phyloP scores from a whole-genome alignment of 2,113 vertebrate species.

The Accipiter virgatus region DNA sequence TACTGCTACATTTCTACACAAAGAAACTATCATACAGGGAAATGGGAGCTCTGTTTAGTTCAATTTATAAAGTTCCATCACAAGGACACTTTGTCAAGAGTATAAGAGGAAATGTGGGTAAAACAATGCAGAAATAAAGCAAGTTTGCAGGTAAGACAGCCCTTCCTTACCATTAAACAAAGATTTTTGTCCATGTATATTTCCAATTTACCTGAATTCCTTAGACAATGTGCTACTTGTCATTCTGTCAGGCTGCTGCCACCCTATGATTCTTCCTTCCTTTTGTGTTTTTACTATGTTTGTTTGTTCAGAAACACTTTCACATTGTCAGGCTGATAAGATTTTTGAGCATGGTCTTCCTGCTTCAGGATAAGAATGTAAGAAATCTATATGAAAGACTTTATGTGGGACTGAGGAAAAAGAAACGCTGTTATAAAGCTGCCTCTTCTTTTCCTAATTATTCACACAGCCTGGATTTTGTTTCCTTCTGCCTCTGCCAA shows the following conservation, averaged over 20 bases:
- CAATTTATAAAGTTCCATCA: not conserved
- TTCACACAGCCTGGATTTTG: not conserved
- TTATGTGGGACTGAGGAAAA: not conserved
- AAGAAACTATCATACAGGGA: not conserved
- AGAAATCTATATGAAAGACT: not conserved
- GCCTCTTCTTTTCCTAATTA: not conserved
- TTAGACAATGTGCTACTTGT: not conserved
- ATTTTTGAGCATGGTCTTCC: not conserved
- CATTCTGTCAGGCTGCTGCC: not conserved
- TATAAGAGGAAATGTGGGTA: not conserved
- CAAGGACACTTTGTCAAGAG: not conserved
- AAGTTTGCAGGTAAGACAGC: not conserved
- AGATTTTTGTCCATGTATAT: accelerated
- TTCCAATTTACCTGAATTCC: not conserved
- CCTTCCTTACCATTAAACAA: not conserved
- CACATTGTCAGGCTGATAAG: not conserved
- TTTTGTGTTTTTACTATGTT: not conserved
- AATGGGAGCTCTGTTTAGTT: not conserved
- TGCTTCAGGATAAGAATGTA: not conserved
- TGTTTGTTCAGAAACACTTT: not conserved
- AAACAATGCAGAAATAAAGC: not conserved
- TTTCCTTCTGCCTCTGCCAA: not conserved
- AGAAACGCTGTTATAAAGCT: not conserved
- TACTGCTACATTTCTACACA: not conserved
- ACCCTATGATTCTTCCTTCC: not conserved